Evolutionary conservation across 2,797 vertebrate genomes (phyloP).

Genomic region (Sphenopsis melanotis): DNA sequence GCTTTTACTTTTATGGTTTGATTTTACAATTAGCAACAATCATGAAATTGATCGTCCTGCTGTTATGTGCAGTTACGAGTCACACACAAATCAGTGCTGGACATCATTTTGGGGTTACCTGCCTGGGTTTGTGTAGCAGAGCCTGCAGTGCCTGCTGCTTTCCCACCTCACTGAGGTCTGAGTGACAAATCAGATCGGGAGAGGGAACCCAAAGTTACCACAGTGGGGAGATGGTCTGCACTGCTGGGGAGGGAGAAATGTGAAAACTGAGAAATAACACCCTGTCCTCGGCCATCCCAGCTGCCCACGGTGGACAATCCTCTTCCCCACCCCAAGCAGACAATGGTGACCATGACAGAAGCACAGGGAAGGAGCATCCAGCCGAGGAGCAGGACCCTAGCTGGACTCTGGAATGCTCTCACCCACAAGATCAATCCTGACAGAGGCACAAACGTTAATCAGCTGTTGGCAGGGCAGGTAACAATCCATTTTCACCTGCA

Average conservation of each 20-base stretch:
- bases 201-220: background rate
- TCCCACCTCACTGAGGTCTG: background rate
- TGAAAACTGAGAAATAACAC: background rate
- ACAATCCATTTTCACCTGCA: constrained; percentile 76
- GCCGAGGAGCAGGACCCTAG: background rate
- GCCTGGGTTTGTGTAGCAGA: background rate
- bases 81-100: background rate
- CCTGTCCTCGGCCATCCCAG: background rate
- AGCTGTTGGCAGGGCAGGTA: constrained; percentile 42
- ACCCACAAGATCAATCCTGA: constrained; percentile 48
- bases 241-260: background rate
- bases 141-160: background rate
- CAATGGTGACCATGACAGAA: background rate
- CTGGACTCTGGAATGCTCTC: constrained; percentile 58
- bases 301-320: background rate
- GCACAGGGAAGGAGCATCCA: background rate
- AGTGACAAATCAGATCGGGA: background rate
- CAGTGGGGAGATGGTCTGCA: background rate
- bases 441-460: constrained; percentile 63
- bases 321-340: background rate
- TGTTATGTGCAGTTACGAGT: background rate
- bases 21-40: background rate
- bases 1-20: background rate
- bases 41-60: background rate
- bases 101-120: rapidly evolving